Conservation (phyloP, 2,888 invertebrate species). For the Listrodromus nycthemerus region DNA sequence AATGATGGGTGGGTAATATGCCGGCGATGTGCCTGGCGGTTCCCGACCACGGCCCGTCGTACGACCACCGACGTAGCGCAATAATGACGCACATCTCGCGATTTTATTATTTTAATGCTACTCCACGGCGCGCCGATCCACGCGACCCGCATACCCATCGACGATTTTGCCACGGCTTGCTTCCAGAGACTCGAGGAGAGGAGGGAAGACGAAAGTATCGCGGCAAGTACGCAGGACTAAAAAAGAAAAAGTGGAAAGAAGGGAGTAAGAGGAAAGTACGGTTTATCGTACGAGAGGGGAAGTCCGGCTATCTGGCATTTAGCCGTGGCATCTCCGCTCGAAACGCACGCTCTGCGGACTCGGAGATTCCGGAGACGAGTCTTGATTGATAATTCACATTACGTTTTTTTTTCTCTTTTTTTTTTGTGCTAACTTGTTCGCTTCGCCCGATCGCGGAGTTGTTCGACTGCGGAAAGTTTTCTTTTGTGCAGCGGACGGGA, state of each 20-base stretch:
- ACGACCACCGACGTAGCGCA: slow-evolving; percentile 80
- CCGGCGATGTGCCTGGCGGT: slow-evolving; percentile 70
- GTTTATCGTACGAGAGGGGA: slow-evolving; percentile 41
- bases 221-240: background rate
- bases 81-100: slow-evolving; percentile 82
- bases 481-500: background rate
- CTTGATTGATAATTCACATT: slow-evolving; percentile 20
- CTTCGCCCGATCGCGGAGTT: background rate
- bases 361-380: slow-evolving; percentile 26
- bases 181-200: background rate
- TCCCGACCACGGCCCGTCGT: slow-evolving; percentile 14
- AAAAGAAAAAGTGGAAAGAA: background rate
- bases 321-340: slow-evolving; percentile 11
- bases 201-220: background rate
- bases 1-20: slow-evolving; percentile 77
- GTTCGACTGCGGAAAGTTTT: background rate
- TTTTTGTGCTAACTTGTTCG: background rate
- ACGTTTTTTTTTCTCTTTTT: background rate
- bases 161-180: slow-evolving; percentile 61
- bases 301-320: slow-evolving; percentile 55
- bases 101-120: slow-evolving; percentile 82
- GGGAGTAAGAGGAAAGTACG: slow-evolving; percentile 2
- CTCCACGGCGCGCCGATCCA: slow-evolving; percentile 75
- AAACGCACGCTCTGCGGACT: slow-evolving; percentile 4
- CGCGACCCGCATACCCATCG: slow-evolving; percentile 80